Conservation (phyloP, 2,888 invertebrate genomes). For the Quadroppia sp. region DNA sequence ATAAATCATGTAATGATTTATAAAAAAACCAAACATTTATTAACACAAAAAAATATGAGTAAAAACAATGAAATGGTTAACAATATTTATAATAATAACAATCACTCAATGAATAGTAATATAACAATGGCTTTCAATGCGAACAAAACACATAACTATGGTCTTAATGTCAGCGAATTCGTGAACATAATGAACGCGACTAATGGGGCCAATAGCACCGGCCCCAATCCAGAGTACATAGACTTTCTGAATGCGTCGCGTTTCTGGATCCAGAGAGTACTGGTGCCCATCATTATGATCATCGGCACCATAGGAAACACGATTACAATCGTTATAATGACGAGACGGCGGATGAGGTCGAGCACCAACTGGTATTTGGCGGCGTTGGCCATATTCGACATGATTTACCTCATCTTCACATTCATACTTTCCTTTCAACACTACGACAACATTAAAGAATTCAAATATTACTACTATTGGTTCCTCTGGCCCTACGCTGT, state of each 20-base stretch:
- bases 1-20: too few relatives aligned
- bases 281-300: conserved; percentile 63
- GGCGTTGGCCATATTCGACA: conserved; percentile 67
- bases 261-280: conserved; percentile 59
- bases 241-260: conserved; percentile 43
- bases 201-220: neutral
- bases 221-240: neutral
- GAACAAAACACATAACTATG: neutral
- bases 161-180: neutral
- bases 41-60: conserved; percentile 8
- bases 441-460: conserved; percentile 59
- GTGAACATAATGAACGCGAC: neutral
- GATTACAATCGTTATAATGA: conserved; percentile 59
- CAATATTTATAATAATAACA: conserved; percentile 2
- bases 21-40: too few relatives aligned
- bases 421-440: conserved; percentile 63
- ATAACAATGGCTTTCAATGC: neutral
- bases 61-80: neutral
- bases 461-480: conserved; percentile 59
- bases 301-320: conserved; percentile 67
- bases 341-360: conserved; percentile 65
- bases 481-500: conserved; percentile 55
- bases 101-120: neutral
- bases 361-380: conserved; percentile 71
- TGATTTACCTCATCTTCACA: conserved; percentile 64